These are phyloP conservation scores for Oceanodroma leucorhoa DNA, from an alignment of 2,797 vertebrate species.

Conservation along the genomic window DNA sequence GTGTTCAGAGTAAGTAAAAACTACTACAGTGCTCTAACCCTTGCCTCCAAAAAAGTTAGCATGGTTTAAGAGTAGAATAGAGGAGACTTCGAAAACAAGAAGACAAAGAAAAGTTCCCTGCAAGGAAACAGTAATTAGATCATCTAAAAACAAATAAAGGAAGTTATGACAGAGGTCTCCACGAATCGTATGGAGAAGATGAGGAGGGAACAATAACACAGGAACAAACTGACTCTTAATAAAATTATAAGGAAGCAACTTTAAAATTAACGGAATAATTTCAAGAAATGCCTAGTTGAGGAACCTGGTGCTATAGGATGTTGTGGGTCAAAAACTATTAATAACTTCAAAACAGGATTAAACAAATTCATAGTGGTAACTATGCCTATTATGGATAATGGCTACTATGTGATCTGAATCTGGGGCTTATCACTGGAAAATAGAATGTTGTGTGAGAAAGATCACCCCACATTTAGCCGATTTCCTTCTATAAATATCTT, in stretches of 20 bases:
- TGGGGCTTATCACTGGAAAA: neutral
- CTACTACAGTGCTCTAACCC: neutral
- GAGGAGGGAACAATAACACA: constrained; percentile 15
- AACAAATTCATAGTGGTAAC: neutral
- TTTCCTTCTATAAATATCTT: neutral
- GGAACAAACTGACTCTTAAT: constrained; percentile 4
- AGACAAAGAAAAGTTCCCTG: neutral
- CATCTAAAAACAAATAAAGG: constrained; percentile 29
- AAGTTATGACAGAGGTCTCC: constrained; percentile 12
- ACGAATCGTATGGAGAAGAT: neutral
- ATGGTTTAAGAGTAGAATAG: neutral
- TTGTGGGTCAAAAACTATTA: neutral
- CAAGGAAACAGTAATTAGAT: neutral
- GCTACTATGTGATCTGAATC: neutral
- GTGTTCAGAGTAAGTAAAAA: neutral
- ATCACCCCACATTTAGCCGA: neutral
- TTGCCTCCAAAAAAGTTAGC: neutral
- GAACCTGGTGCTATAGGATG: neutral
- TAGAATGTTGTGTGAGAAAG: neutral
- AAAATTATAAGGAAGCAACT: neutral
- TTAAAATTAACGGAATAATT: neutral
- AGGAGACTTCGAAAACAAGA: neutral
- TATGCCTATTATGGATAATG: neutral
- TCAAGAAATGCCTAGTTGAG: neutral
- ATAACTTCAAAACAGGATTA: neutral